Evolutionary conservation across 2,797 vertebrate genomes (phyloP).

Genomic region (Myotis planiceps): DNA sequence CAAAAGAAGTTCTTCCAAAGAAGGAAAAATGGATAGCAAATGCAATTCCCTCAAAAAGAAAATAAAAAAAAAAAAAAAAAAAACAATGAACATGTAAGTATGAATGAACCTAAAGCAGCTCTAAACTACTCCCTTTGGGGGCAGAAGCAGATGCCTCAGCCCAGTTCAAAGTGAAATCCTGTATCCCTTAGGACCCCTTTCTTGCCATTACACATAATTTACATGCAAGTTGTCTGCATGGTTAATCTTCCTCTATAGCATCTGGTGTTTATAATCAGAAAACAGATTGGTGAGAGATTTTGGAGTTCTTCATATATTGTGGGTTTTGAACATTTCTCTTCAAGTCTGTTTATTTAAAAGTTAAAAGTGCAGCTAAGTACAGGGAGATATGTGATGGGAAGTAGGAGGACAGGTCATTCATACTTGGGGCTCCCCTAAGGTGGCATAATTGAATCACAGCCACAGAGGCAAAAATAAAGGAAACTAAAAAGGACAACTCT

Average conservation of each 20-base stretch:
- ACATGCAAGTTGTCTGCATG: constrained; percentile 28
- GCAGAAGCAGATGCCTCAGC: constrained; percentile 15
- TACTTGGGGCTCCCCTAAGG: background rate
- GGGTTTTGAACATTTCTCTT: constrained; percentile 55
- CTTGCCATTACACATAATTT: constrained; percentile 51
- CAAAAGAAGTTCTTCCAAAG: background rate
- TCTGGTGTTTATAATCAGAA: constrained; percentile 76
- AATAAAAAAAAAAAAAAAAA: background rate
- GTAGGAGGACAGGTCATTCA: background rate
- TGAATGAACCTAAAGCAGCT: background rate
- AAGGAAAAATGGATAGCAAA: background rate
- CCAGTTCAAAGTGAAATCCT: constrained; percentile 55
- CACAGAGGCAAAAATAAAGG: constrained; percentile 29
- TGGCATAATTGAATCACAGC: background rate
- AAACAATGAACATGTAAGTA: background rate
- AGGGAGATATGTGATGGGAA: background rate
- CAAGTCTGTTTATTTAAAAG: constrained; percentile 36
- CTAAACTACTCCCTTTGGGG: background rate
- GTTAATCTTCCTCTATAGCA: constrained; percentile 57
- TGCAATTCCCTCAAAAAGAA: background rate
- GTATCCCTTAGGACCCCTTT: constrained; percentile 30
- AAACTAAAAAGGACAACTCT: background rate
- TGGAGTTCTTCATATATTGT: constrained; percentile 10
- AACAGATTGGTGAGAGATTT: constrained; percentile 53
- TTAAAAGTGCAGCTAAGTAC: background rate